Percentiles rank a stretch among this genome's conserved stretches.
Conservation (phyloP, 2,797 vertebrate genomes). For the Takifugu rubripes region DNA sequence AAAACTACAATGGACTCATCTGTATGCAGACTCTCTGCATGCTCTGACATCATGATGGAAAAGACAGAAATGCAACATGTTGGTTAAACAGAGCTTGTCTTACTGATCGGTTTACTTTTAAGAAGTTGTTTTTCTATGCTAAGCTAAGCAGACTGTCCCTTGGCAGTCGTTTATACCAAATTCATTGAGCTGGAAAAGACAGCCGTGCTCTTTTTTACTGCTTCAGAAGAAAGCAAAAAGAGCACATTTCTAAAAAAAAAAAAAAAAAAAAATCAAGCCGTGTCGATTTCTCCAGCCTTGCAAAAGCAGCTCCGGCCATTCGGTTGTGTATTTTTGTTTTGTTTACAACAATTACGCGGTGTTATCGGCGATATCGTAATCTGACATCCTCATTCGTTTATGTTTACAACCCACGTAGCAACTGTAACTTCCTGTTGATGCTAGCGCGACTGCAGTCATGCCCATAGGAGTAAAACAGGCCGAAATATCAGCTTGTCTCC, state of each 20-base stretch:
- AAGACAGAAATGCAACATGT: too few relatives aligned
- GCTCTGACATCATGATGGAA: background rate
- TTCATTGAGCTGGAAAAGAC: too few relatives aligned
- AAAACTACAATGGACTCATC: too few relatives aligned
- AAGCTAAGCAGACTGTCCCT: slow-evolving; percentile 7
- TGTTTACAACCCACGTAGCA: slow-evolving; percentile 59
- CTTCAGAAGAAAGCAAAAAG: background rate
- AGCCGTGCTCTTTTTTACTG: background rate
- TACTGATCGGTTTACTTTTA: background rate
- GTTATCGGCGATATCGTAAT: slow-evolving; percentile 70
- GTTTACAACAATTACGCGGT: slow-evolving; percentile 70
- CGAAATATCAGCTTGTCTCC: slow-evolving; percentile 15
- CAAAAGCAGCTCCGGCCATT: slow-evolving; percentile 20
- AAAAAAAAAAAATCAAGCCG: background rate
- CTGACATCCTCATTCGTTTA: slow-evolving; percentile 68
- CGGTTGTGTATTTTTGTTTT: slow-evolving; percentile 53
- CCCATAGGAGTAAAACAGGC: slow-evolving; percentile 30
- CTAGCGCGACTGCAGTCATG: slow-evolving; percentile 60
- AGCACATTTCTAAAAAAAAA: background rate
- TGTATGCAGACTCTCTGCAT: background rate
- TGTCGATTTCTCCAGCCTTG: background rate
- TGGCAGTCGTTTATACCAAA: background rate
- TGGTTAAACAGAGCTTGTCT: too few relatives aligned
- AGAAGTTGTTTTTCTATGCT: background rate
- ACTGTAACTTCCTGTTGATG: slow-evolving; percentile 74